phyloP scores from a whole-genome alignment of 2,797 vertebrate genomes.

The Bradypodion pumilum region DNA sequence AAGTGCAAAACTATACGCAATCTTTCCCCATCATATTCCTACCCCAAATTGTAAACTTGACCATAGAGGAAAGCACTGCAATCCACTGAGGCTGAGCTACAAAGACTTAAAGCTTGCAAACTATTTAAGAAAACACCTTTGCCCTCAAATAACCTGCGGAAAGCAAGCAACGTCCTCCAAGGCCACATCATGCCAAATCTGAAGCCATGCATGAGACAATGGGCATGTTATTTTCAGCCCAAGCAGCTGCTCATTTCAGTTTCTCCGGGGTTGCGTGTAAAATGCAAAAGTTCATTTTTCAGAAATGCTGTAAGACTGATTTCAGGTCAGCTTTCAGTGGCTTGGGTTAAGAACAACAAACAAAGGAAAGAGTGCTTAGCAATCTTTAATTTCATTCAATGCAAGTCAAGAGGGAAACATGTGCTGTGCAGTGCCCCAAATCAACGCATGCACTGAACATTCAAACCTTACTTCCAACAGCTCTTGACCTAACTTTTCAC shows the following conservation, averaged over 20 bases:
- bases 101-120: conserved; percentile 12
- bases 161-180: conserved; percentile 7
- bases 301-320: not conserved
- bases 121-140: not conserved
- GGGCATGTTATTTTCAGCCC: conserved; percentile 24
- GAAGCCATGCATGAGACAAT: conserved; percentile 17
- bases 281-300: not conserved
- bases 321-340: not conserved
- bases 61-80: conserved; percentile 28
- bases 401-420: not conserved
- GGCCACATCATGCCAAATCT: not conserved
- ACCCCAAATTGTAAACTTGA: not conserved
- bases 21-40: too few species aligned
- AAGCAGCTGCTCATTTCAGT: conserved; percentile 46
- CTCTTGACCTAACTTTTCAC: not conserved
- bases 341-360: not conserved
- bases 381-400: not conserved
- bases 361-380: too few species aligned
- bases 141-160: conserved; percentile 8
- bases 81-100: not conserved
- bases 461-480: not conserved
- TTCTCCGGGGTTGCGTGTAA: conserved; percentile 9
- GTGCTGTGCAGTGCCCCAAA: too few species aligned
- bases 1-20: too few species aligned
- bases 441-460: too few species aligned